These are phyloP conservation scores for Nymphicus hollandicus DNA, from an alignment of 2,113 vertebrate genomes.

Conservation along the genomic window DNA sequence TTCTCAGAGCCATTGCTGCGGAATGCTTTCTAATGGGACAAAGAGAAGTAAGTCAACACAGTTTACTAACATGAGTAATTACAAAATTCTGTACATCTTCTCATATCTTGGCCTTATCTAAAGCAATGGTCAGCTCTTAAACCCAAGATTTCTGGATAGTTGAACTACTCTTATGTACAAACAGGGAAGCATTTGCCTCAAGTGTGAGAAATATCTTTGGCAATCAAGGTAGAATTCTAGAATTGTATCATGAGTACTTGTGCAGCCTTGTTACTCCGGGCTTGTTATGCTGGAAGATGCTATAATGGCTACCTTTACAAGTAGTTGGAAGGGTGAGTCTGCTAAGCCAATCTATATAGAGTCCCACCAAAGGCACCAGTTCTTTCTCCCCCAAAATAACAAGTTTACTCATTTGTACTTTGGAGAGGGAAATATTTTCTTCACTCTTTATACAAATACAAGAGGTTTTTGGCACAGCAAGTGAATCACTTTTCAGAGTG, in stretches of 20 bases:
- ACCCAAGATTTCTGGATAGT: neutral
- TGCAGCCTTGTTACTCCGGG: neutral
- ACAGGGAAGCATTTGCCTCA: neutral
- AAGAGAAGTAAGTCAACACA: slow-evolving; percentile 86
- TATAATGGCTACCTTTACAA: neutral
- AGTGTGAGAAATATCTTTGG: neutral
- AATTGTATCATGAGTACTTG: neutral
- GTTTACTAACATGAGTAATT: neutral
- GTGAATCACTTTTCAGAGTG: neutral
- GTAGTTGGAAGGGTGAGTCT: neutral
- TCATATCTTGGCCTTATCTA: neutral
- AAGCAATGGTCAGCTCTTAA: neutral
- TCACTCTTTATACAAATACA: neutral
- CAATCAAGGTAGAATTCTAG: neutral
- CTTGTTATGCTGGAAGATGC: neutral
- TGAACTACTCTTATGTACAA: neutral
- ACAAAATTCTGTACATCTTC: neutral
- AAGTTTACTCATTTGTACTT: neutral
- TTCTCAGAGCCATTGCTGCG: slow-evolving; percentile 89
- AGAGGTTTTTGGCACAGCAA: neutral
- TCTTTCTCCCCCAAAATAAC: neutral
- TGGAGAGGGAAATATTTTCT: neutral
- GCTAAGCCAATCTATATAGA: neutral
- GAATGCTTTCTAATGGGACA: slow-evolving; percentile 86
- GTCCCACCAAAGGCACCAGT: neutral